Evolutionary conservation across 2,888 invertebrate species (phyloP), one percentile per base, ranked within the genome.

Genomic region (Tetranychus truncatus): DNA sequence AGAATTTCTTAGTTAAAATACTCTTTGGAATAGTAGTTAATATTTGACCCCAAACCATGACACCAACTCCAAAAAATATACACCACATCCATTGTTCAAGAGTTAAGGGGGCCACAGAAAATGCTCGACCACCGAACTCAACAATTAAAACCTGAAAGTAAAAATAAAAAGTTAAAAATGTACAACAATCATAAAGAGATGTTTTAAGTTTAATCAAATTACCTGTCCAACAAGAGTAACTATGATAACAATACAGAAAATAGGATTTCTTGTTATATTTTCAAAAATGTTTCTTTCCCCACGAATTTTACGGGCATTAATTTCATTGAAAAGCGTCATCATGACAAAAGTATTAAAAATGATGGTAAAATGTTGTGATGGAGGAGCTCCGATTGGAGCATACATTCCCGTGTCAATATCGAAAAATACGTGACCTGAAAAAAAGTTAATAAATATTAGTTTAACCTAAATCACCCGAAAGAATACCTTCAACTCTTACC

Each of bases 321-420:
- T 94, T 87, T 99, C 99, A 87, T 99, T 99, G 87, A 97, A 99
- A 79, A 99, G 87, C 18, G 99, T 99, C 99, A 99, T 99, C 94
- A 99, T 92, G 79, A 99, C 99, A 86, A 99, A 99, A 46, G 96
- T 91, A 86, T 99, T 99, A 87, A 99, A 99, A 83, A 99, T 97
- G 83, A 99, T 91, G 75, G 99, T 99, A 86, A 97, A 99, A 86
- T 99, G 99, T 85, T 93, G 91, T 69, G 93, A 89, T 77, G 97
- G 95, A 78, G 90, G 90, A 75, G 90, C 85, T 81, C 88, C 88
- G 46, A 89, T 84, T 77, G 87, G 87, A 79, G 89, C 88, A 72
- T 87, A 88, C 78, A 90, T 88, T 46, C 96, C 97, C 77, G 90
- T 89, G 79, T 94, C 93, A 84, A 99, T 95, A 86, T 95, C 92